These are phyloP conservation scores for Sogatella furcifera DNA, from an alignment of 1,140 invertebrate species.

Conservation along the genomic window DNA sequence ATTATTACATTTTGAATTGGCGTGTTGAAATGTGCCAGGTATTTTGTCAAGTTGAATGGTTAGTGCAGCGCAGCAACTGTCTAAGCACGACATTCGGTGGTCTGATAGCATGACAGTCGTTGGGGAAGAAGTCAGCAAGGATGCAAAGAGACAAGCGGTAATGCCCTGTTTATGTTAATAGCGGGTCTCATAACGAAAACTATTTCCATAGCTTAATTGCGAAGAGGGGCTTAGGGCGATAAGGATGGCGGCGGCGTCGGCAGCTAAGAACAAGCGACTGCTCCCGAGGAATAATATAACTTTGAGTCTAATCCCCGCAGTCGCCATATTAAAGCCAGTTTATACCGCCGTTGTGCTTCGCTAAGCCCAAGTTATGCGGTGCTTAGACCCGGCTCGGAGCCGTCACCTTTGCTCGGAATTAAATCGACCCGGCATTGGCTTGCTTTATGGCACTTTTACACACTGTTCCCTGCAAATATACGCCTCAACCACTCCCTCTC, in stretches of 20 bases:
- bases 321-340: constrained; percentile 10
- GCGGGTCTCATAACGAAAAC: constrained; percentile 2
- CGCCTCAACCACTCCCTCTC: background rate
- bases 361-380: constrained; percentile 10
- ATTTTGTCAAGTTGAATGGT: too few species aligned
- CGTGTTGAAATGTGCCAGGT: too few species aligned
- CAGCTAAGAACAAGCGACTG: background rate
- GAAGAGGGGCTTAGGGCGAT: background rate
- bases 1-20: too few species aligned
- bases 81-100: too few species aligned
- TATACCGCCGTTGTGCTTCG: constrained; percentile 2
- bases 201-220: constrained; percentile 4
- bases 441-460: constrained; percentile 3
- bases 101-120: too few species aligned
- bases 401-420: constrained; percentile 6
- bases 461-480: background rate
- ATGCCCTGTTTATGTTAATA: constrained; percentile 3
- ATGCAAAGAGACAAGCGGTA: background rate
- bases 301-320: constrained; percentile 1
- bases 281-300: constrained; percentile 1
- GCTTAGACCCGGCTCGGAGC: constrained; percentile 2
- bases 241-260: background rate
- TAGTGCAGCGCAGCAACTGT: too few species aligned
- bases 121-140: too few species aligned
- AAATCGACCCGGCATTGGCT: constrained; percentile 2